A percentile compares a stretch with the other conserved stretches of the same genome.
phyloP scores from a whole-genome alignment of 2,113 vertebrate species.

The Catagonus wagneri region DNA sequence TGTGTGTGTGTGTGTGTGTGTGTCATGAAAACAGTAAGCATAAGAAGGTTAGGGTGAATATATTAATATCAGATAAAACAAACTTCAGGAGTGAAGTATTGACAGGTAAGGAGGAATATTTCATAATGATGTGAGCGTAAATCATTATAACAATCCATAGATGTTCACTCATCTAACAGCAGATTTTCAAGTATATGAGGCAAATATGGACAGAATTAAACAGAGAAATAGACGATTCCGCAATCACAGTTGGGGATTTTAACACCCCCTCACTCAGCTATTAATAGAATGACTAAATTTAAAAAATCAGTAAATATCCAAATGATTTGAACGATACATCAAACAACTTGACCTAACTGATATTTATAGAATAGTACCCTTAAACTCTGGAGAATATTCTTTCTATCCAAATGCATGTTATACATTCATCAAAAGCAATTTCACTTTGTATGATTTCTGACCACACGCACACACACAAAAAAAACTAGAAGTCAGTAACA shows the following conservation, averaged over 20 bases:
- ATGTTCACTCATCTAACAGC: background rate
- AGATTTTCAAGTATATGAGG: background rate
- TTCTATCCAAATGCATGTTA: background rate
- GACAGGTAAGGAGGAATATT: background rate
- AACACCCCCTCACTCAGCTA: background rate
- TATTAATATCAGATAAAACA: background rate
- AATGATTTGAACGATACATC: background rate
- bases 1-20: background rate
- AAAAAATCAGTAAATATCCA: background rate
- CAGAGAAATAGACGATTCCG: background rate
- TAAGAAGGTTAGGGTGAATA: background rate
- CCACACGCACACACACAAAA: no score
- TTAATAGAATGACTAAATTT: background rate
- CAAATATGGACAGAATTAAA: background rate
- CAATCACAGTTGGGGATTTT: background rate
- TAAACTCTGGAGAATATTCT: background rate
- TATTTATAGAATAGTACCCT: background rate
- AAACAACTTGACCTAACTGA: no score
- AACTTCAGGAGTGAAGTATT: background rate
- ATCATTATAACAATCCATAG: background rate
- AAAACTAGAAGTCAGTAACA: no score
- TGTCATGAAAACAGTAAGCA: background rate
- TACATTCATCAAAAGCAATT: background rate
- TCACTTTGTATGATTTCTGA: background rate
- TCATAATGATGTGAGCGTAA: background rate